Evolutionary conservation across 2,888 invertebrate genomes (phyloP).

Genomic region (Melinopterus prodromus): DNA sequence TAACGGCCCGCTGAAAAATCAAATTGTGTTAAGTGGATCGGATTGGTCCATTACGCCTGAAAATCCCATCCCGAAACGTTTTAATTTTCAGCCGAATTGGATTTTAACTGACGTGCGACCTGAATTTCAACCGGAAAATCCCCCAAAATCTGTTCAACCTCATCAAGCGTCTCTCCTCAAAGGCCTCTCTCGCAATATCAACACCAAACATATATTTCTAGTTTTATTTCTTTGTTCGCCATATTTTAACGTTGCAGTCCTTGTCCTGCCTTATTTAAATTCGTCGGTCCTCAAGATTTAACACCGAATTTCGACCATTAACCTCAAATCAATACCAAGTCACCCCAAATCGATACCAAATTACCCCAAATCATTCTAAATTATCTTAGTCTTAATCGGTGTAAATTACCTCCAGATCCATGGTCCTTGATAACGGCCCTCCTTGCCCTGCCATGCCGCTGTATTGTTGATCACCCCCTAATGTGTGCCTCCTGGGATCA

Average conservation of each 20-base stretch:
- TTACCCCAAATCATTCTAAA: neutral
- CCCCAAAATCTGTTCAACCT: too few species aligned
- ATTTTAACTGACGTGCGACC: neutral
- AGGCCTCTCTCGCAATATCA: too few species aligned
- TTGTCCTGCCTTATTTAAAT: too few species aligned
- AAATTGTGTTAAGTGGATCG: slow-evolving; percentile 4
- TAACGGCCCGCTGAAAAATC: neutral
- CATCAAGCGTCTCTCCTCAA: too few species aligned
- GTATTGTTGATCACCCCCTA: slow-evolving; percentile 77
- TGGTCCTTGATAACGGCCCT: slow-evolving; percentile 68
- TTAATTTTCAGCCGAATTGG: neutral
- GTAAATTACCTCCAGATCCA: slow-evolving; percentile 78
- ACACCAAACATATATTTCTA: too few species aligned
- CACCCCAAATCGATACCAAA: neutral
- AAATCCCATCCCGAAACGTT: neutral
- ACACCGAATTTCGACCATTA: too few species aligned
- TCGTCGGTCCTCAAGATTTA: too few species aligned
- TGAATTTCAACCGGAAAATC: neutral
- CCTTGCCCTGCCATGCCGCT: slow-evolving; percentile 67
- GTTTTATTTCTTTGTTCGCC: too few species aligned
- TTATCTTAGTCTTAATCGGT: neutral
- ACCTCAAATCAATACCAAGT: too few species aligned
- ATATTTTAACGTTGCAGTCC: too few species aligned
- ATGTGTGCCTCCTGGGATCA: slow-evolving; percentile 84
- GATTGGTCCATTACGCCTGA: neutral